phyloP scores from a whole-genome alignment of 1,140 invertebrate genomes.

The Pollicipes pollicipes region DNA sequence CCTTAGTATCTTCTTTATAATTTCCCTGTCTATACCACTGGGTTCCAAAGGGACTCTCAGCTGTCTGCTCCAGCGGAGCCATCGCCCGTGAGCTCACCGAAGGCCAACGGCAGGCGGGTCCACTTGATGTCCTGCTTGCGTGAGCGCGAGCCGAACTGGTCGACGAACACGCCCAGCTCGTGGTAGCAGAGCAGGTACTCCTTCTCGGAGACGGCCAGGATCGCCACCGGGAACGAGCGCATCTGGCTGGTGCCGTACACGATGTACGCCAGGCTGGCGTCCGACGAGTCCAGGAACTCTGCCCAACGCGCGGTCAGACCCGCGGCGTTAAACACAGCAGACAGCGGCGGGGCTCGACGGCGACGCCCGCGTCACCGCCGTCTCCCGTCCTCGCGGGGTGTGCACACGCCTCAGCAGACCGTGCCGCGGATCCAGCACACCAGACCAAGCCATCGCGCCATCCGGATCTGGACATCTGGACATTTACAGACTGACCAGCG shows the following conservation, averaged over 20 bases:
- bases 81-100: slow-evolving; percentile 33
- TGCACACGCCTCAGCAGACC: too few relatives aligned
- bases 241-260: slow-evolving; percentile 30
- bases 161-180: slow-evolving; percentile 73
- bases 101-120: slow-evolving; percentile 55
- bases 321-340: too few relatives aligned
- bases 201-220: slow-evolving; percentile 22
- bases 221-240: slow-evolving; percentile 32
- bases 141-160: slow-evolving; percentile 54
- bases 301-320: slow-evolving; percentile 21
- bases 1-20: too few relatives aligned
- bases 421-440: too few relatives aligned
- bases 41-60: too few relatives aligned
- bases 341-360: too few relatives aligned
- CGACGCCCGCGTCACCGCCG: too few relatives aligned
- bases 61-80: neutral
- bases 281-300: slow-evolving; percentile 48
- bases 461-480: too few relatives aligned
- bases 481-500: too few relatives aligned
- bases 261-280: slow-evolving; percentile 39
- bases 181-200: slow-evolving; percentile 73
- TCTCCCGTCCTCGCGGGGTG: too few relatives aligned
- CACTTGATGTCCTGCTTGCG: slow-evolving; percentile 58
- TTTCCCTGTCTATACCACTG: too few relatives aligned
- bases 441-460: too few relatives aligned